Evolutionary conservation across 2,888 invertebrate species (phyloP).

Genomic region (Pollenia griseotomentosa): DNA sequence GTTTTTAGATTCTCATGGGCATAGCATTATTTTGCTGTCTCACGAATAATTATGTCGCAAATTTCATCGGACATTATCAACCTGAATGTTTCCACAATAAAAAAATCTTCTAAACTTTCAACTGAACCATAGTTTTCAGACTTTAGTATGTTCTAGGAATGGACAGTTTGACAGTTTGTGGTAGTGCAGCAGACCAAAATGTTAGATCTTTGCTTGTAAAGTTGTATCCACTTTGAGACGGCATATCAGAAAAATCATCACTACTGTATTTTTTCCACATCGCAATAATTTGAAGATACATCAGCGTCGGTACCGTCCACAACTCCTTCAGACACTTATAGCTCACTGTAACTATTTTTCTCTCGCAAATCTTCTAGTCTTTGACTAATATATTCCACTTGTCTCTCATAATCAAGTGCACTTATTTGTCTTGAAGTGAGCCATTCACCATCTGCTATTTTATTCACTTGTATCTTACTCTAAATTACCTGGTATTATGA

Average conservation of each 20-base stretch:
- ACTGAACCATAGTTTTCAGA: no score
- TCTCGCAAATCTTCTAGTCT: no score
- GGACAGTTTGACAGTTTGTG: no score
- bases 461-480: not conserved
- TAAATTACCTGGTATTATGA: not conserved
- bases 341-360: not conserved
- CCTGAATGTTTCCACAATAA: conserved; percentile 37
- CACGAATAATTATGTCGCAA: conserved; percentile 59
- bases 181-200: conserved; percentile 34
- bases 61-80: conserved; percentile 55
- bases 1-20: not conserved
- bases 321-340: not conserved
- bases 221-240: conserved; percentile 46
- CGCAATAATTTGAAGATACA: conserved; percentile 24
- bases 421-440: not conserved
- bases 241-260: conserved; percentile 50
- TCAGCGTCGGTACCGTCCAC: not conserved
- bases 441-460: conserved; percentile 37
- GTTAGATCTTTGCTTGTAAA: conserved; percentile 43
- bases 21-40: conserved; percentile 44
- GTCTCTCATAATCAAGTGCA: no score
- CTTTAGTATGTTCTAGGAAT: no score
- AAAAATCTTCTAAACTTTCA: no score
- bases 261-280: conserved; percentile 21
- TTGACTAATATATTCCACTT: no score